These are phyloP conservation scores for Lethenteron reissneri DNA, from an alignment of 2,113 vertebrate species.

Conservation along the genomic window DNA sequence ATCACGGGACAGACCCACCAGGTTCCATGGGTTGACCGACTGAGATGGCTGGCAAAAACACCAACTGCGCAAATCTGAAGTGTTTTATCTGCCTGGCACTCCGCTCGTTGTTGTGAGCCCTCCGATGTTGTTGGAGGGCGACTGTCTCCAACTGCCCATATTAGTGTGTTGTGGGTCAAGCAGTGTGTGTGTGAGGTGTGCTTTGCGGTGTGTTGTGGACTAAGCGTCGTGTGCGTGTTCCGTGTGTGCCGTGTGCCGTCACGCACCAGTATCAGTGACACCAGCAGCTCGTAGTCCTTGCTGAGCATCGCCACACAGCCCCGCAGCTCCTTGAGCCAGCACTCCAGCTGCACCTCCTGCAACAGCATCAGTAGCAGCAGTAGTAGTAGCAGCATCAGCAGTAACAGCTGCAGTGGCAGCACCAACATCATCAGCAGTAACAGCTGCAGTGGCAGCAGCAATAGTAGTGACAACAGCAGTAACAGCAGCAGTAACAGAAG, in stretches of 20 bases:
- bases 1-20: neutral
- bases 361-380: neutral
- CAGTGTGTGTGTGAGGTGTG: neutral
- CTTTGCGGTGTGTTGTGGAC: neutral
- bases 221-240: neutral
- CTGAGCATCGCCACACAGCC: conserved; percentile 41
- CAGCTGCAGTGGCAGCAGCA: too few species aligned
- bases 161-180: neutral
- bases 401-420: too few species aligned
- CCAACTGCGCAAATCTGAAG: too few species aligned
- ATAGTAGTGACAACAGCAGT: too few species aligned
- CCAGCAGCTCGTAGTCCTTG: conserved; percentile 68
- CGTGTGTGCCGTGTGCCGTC: neutral
- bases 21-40: conserved; percentile 26
- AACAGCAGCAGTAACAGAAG: too few species aligned
- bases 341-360: conserved; percentile 79
- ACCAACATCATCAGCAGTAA: too few species aligned
- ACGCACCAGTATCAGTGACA: conserved; percentile 52
- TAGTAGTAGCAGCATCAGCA: too few species aligned
- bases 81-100: neutral
- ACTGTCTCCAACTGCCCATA: too few species aligned
- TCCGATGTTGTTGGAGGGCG: too few species aligned
- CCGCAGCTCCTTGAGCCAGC: conserved; percentile 70
- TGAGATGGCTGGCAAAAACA: too few species aligned
- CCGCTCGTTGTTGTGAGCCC: neutral